Conservation (phyloP, 2,797 vertebrate species). For the Schizothorax lantsangensis region DNA sequence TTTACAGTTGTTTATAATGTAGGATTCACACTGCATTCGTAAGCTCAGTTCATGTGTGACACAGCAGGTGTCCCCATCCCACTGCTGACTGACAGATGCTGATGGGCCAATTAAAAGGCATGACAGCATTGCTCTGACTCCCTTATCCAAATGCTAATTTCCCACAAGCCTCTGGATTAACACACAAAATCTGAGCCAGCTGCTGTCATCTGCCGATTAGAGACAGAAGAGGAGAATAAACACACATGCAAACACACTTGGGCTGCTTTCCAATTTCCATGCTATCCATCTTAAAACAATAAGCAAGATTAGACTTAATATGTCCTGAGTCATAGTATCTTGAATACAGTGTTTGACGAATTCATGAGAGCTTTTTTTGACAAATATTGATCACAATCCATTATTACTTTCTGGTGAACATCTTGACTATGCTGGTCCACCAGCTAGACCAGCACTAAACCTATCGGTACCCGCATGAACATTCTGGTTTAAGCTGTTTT, state of each 20-base stretch:
- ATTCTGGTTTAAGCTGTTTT: not conserved
- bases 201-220: conserved; percentile 42
- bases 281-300: not conserved
- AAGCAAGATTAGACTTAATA: not conserved
- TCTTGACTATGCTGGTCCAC: not conserved
- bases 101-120: conserved; percentile 40
- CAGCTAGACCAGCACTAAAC: not conserved
- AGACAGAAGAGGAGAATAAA: conserved; percentile 31
- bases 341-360: not conserved
- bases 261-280: not conserved
- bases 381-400: not conserved
- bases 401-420: not conserved
- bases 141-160: conserved; percentile 48
- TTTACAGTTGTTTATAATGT: conserved; percentile 3
- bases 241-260: conserved; percentile 17
- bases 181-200: conserved; percentile 27
- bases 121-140: conserved; percentile 36
- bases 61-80: conserved; percentile 17
- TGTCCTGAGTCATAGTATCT: not conserved
- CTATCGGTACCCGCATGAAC: not conserved
- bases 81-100: conserved; percentile 30
- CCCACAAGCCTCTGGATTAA: conserved; percentile 45
- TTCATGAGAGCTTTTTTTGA: not conserved
- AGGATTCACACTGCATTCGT: not conserved
- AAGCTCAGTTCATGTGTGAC: conserved; percentile 18